Conservation (phyloP, 1,140 invertebrate species). For the Drosophila obscura region DNA sequence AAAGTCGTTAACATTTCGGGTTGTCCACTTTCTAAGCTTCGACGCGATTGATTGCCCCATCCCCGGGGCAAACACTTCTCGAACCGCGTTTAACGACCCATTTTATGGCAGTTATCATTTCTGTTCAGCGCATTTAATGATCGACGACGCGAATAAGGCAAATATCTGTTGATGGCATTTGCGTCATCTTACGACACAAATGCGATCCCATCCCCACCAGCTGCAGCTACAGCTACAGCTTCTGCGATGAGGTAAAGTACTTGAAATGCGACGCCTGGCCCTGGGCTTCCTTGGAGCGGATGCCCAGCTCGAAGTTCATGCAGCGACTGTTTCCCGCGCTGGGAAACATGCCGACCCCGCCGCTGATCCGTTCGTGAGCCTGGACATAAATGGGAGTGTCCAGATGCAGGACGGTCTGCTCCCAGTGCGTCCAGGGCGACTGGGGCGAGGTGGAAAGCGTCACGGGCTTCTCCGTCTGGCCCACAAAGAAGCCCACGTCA, state of each 20-base stretch:
- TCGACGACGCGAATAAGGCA: neutral
- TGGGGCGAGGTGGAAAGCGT: constrained; percentile 93
- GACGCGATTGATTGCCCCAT: constrained; percentile 19
- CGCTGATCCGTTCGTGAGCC: constrained; percentile 95
- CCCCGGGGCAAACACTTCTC: constrained; percentile 26
- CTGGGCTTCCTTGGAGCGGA: constrained; percentile 93
- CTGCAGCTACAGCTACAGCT: constrained; percentile 22
- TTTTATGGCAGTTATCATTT: constrained; percentile 58
- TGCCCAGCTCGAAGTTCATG: constrained; percentile 95
- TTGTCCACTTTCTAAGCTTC: constrained; percentile 62
- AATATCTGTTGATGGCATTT: neutral
- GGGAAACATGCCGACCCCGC: constrained; percentile 95
- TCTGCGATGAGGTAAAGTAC: constrained; percentile 15
- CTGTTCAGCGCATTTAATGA: constrained; percentile 17
- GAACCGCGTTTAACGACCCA: constrained; percentile 50
- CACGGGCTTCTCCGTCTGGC: neutral
- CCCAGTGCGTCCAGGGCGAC: constrained; percentile 99
- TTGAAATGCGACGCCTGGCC: constrained; percentile 38
- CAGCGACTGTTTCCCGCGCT: constrained; percentile 97
- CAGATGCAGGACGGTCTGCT: constrained; percentile 99
- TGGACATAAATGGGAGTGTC: constrained; percentile 85
- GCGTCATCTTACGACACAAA: neutral
- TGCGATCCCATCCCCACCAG: neutral
- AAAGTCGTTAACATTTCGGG: constrained; percentile 68
- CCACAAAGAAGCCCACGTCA: constrained; percentile 95